Evolutionary conservation across 2,113 vertebrate species (phyloP), one percentile per base, ranked within the genome.

Genomic region (Rhinoptilus africanus): DNA sequence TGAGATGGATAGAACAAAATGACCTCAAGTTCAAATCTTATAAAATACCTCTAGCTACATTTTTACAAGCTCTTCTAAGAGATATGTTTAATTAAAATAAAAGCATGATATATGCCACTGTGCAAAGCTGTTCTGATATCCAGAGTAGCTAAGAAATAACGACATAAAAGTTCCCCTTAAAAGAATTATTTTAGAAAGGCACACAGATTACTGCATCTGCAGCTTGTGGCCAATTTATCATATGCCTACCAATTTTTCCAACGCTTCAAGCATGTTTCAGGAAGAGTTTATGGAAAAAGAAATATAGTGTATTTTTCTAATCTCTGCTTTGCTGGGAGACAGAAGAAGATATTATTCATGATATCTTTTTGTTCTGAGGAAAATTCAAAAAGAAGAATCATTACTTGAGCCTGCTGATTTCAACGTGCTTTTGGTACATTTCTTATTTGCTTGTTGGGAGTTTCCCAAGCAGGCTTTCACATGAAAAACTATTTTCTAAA

Each of bases 1-100:
- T 83, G 82, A 97, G 96, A 97, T 63, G 68, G 85, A 97, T 68
- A 92, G 95, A 97, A 92, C 78, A 90, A 91, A 97, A 77, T 41
- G 97, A 97, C 97, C 98, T 94, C 92, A 72, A 96, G 97, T 97
- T 98, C 96, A 97, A 92, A 97, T 85, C 92, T 76, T 80, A 87
- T 97, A 97, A 97, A 97, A 96, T 76, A 93, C 96, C 92, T 95
- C 89, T 77, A 86, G 97, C 92, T 96, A 93, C 35, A 2, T 96
- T 98, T 98, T 97, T 97, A 98, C 96, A 97, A 97, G 97, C 88
- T 88, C 97, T 92, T 97, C 97, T 79, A 92, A 23, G 51, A 94
- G 97, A 80, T 89, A 89, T 30, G 91, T 93, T 98, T 98, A 98
- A 98, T 98, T 98, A 98, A 98, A 98, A 98, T 96, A 97, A 98